Base-by-base conservation (phyloP, 1,140 invertebrate genomes). In the Lepidurus apus region DNA sequence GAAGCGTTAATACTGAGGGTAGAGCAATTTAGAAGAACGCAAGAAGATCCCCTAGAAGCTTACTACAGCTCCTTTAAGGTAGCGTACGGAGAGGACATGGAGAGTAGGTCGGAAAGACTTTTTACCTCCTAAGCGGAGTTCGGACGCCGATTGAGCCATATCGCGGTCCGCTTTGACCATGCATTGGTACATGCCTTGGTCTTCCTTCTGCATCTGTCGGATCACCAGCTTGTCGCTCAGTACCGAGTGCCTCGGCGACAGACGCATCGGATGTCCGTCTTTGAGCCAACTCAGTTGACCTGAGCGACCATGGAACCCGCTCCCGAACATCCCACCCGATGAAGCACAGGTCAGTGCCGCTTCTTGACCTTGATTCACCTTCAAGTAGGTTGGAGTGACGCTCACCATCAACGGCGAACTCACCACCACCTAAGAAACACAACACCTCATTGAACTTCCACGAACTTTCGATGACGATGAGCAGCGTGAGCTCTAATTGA, bases 121-220 rank as follows among this genome's bases (percentile, higher is more conserved):
- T 82, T 83, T 82, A 95, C 93, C 93, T 83, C 93, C 93, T 43
- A 95, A 85, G 82, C 91, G 89, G 34, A 95, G 87, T 85, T 94
- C 92, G 0, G 91, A 91, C 0, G 92, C 88, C 11, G 91, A 93
- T 84, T 95, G 93, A n/a, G 91, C 91, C 3, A 91, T 92, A 81
- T 94, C 92, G 9, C 91, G 89, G 79, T 94, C 91, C 24, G 91
- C 88, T 77, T 80, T 78, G 1, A 84, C 92, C 80, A 95, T 88
- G 81, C 88, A 89, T 81, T 89, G 88, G 85, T 95, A 95, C 91
- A 95, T 95, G 79, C 93, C 93, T 80, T 91, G 87, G 84, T 93
- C 92, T 81, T 43, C 77, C 0, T 83, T 81, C 9, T 83, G 83
- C 1, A 83, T 83, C 43, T 84, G 81, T 10, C 79, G 76, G 4